A percentile compares a stretch with the other conserved stretches of the same genome.
Evolutionary conservation across 2,797 vertebrate species (phyloP).

Genomic region (Alcedo quadribrachys): DNA sequence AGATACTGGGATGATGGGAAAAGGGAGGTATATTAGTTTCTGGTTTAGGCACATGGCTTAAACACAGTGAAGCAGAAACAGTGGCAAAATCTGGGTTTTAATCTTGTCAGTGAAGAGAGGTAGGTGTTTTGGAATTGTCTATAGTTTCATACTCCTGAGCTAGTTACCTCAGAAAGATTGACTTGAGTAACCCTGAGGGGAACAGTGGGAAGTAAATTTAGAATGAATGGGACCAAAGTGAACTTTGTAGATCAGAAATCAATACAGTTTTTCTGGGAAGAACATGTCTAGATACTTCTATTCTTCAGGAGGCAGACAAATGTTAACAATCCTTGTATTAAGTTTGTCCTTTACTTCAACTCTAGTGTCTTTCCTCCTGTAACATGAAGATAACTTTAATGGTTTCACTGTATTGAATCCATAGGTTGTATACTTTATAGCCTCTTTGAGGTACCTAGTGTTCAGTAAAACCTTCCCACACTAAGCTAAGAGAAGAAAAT

Average conservation of each 20-base stretch:
- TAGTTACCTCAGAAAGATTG: neutral
- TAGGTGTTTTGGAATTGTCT: neutral
- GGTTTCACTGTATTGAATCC: neutral
- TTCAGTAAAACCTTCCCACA: neutral
- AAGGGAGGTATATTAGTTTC: neutral
- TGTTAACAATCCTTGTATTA: neutral
- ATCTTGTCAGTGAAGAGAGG: neutral
- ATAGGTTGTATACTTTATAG: neutral
- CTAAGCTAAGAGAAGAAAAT: neutral
- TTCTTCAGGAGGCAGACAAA: neutral
- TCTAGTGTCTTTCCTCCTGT: neutral
- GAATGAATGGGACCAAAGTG: neutral
- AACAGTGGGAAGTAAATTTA: neutral
- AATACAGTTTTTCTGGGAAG: neutral
- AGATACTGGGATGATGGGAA: neutral
- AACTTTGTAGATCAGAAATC: neutral
- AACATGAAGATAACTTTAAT: neutral
- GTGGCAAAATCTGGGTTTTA: neutral
- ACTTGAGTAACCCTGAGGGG: neutral
- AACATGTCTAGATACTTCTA: neutral
- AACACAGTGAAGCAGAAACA: neutral
- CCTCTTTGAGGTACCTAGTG: neutral
- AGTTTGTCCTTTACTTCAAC: neutral
- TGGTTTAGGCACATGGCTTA: neutral
- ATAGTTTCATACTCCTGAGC: neutral